These are phyloP conservation scores for Noctuana brunneofusca DNA, from an alignment of 2,888 invertebrate species.

Conservation along the genomic window DNA sequence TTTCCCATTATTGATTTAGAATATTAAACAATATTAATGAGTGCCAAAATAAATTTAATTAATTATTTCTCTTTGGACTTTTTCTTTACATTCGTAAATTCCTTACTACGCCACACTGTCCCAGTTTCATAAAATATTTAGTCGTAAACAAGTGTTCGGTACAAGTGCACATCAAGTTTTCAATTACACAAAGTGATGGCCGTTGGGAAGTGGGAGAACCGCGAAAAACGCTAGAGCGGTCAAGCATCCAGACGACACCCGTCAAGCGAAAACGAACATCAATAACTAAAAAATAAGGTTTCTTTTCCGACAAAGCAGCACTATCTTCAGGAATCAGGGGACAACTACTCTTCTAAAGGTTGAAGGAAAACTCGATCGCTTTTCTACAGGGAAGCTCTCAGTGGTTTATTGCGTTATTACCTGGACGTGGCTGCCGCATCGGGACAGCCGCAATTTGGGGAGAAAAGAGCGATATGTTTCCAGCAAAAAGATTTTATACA, in stretches of 20 bases:
- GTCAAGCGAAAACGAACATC: constrained; percentile 57
- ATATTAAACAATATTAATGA: too few relatives aligned
- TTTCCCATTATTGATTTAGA: not conserved
- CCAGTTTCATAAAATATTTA: constrained; percentile 51
- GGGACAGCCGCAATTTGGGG: constrained; percentile 79
- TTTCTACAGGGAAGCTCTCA: constrained; percentile 80
- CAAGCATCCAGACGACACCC: constrained; percentile 54
- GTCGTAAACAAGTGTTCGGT: constrained; percentile 70
- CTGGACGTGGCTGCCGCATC: constrained; percentile 79
- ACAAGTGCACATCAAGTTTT: constrained; percentile 80
- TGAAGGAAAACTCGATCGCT: constrained; percentile 81
- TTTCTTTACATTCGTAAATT: too few relatives aligned
- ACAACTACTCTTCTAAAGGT: constrained; percentile 77
- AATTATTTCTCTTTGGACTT: too few relatives aligned
- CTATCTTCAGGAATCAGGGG: constrained; percentile 59
- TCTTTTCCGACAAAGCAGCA: constrained; percentile 50
- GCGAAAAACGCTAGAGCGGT: constrained; percentile 75
- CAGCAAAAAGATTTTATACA: constrained; percentile 76
- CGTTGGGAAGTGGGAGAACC: constrained; percentile 63
- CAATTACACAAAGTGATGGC: constrained; percentile 81
- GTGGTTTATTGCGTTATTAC: constrained; percentile 83
- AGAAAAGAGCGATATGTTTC: constrained; percentile 79
- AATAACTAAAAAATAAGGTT: constrained; percentile 61
- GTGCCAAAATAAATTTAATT: too few relatives aligned
- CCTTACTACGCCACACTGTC: too few relatives aligned